These are phyloP conservation scores for Mormyrops attenuatus DNA, from an alignment of 2,797 vertebrate species.

Conservation along the genomic window DNA sequence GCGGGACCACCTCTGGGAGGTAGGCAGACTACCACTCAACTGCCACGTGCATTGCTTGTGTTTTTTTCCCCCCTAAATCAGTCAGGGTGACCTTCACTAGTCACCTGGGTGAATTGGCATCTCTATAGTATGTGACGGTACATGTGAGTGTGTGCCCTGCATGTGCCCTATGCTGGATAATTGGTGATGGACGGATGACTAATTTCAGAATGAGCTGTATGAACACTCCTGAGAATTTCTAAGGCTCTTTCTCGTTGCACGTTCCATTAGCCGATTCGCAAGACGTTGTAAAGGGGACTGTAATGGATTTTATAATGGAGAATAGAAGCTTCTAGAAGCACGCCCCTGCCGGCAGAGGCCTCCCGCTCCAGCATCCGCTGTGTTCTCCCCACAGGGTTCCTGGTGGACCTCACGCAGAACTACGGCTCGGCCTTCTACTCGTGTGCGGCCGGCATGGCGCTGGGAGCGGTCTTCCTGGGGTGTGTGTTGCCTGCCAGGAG, in stretches of 20 bases:
- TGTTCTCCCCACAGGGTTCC: constrained; percentile 59
- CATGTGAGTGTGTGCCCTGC: background rate
- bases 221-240: background rate
- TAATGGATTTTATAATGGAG: background rate
- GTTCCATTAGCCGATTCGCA: background rate
- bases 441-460: constrained; percentile 73
- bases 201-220: background rate
- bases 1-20: constrained; percentile 92
- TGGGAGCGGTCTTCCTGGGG: constrained; percentile 74
- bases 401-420: constrained; percentile 80
- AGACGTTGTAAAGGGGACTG: background rate
- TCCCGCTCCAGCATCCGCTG: background rate
- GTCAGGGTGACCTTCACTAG: background rate
- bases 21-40: constrained; percentile 41
- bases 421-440: constrained; percentile 91
- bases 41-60: background rate
- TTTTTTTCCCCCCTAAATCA: too few relatives aligned
- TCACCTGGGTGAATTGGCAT: background rate
- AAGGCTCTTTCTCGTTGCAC: background rate
- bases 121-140: background rate
- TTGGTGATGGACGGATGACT: background rate
- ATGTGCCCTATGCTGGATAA: background rate
- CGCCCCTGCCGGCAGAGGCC: background rate
- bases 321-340: background rate
- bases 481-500: constrained; percentile 75